Conservation (phyloP, 2,113 vertebrate species). For the Gadus macrocephalus region DNA sequence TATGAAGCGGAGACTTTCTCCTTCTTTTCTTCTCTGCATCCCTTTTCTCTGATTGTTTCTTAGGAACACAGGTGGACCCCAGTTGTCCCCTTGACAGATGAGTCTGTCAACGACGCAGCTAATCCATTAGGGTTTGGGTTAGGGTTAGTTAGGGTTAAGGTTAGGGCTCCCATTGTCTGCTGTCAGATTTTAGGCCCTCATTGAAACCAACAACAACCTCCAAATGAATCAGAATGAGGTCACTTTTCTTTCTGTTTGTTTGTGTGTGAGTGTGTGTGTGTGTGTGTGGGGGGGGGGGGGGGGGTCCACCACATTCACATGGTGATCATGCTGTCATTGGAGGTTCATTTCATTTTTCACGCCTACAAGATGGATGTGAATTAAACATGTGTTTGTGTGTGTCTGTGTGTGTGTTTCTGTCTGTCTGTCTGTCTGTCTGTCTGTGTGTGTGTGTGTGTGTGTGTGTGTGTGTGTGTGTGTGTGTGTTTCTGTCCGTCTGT, state of each 20-base stretch:
- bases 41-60: slow-evolving; percentile 13
- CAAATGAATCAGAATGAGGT: slow-evolving; percentile 25
- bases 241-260: slow-evolving; percentile 2
- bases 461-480: no score
- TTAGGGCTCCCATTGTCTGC: slow-evolving; percentile 38
- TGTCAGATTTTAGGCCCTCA: slow-evolving; percentile 59
- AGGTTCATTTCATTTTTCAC: slow-evolving; percentile 17
- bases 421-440: no score
- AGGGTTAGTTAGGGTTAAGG: no score
- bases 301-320: slow-evolving; percentile 50
- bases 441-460: no score
- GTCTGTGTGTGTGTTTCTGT: no score
- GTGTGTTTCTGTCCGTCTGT: no score
- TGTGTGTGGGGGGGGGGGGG: not conserved
- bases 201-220: slow-evolving; percentile 60
- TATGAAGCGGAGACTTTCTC: no score
- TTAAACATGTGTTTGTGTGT: not conserved
- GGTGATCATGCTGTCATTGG: slow-evolving; percentile 39
- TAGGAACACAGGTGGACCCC: slow-evolving; percentile 60
- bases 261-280: slow-evolving; percentile 1
- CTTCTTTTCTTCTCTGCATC: not conserved
- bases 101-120: slow-evolving; percentile 53
- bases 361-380: slow-evolving; percentile 16
- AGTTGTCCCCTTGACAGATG: slow-evolving; percentile 63
- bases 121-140: slow-evolving; percentile 49